These are phyloP conservation scores for Chydorus sphaericus DNA, from an alignment of 2,888 invertebrate genomes.

Conservation along the genomic window DNA sequence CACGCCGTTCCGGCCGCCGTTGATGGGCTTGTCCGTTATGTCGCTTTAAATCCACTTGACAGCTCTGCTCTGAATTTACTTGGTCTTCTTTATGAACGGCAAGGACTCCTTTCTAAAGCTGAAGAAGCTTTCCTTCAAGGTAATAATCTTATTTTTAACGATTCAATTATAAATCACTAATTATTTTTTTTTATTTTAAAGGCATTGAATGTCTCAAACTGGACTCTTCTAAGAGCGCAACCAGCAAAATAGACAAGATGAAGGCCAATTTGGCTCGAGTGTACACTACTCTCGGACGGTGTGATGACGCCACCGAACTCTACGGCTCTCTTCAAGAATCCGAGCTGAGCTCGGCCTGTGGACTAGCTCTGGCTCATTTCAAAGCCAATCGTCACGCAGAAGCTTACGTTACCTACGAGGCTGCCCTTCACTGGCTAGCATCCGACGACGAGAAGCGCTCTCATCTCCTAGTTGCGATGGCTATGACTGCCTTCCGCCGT, in stretches of 20 bases:
- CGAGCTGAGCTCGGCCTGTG: conserved; percentile 56
- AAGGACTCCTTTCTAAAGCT: conserved; percentile 40
- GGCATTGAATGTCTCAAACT: conserved; percentile 22
- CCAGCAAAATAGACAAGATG: conserved; percentile 34
- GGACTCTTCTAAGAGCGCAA: conserved; percentile 22
- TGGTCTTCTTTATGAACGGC: conserved; percentile 54
- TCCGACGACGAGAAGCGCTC: conserved; percentile 50
- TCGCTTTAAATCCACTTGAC: conserved; percentile 23
- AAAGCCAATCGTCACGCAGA: conserved; percentile 54
- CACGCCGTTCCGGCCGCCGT: conserved; percentile 60
- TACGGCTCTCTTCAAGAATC: conserved; percentile 51
- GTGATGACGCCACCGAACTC: conserved; percentile 49
- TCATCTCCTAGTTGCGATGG: conserved; percentile 66
- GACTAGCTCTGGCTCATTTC: conserved; percentile 60
- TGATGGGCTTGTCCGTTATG: conserved; percentile 61
- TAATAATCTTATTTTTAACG: conserved; percentile 17
- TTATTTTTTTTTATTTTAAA: conserved; percentile 16
- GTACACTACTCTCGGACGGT: conserved; percentile 36
- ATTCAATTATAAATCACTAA: not conserved
- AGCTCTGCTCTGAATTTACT: conserved; percentile 54
- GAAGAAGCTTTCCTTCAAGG: conserved; percentile 48
- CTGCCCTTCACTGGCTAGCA: conserved; percentile 52
- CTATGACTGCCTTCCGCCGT: conserved; percentile 65
- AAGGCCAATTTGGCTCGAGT: conserved; percentile 58
- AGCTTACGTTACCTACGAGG: conserved; percentile 58